phyloP scores from a whole-genome alignment of 2,888 invertebrate species.

The Hyalella azteca region DNA sequence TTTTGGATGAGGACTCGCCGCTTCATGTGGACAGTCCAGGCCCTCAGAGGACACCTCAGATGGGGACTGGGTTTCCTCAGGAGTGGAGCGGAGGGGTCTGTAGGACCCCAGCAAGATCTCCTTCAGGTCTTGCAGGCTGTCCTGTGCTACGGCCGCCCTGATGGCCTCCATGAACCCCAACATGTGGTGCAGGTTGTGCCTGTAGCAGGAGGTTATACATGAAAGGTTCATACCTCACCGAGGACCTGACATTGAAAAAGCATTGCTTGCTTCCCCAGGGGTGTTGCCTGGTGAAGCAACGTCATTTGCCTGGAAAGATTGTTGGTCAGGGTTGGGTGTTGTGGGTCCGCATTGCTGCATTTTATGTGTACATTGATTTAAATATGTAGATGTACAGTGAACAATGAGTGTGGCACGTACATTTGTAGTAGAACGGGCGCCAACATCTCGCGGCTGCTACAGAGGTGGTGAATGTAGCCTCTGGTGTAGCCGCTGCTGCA shows the following conservation, averaged over 20 bases:
- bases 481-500: slow-evolving; percentile 79
- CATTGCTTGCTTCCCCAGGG: no score
- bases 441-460: slow-evolving; percentile 82
- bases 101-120: background rate
- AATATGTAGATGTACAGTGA: background rate
- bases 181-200: slow-evolving; percentile 9
- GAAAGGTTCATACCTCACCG: no score
- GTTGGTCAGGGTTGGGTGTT: no score
- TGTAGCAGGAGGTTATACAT: background rate
- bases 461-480: slow-evolving; percentile 84
- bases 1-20: no score
- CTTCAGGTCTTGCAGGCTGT: background rate
- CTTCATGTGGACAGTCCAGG: no score
- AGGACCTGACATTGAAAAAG: no score
- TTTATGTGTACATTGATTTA: no score
- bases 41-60: no score
- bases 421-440: slow-evolving; percentile 73
- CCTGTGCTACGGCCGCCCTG: background rate
- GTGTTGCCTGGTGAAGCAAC: no score
- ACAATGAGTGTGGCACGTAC: background rate
- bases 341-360: no score
- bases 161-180: background rate
- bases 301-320: no score
- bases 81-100: background rate
- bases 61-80: no score